Conservation (phyloP, 2,113 vertebrate genomes). For the Passer montanus region DNA sequence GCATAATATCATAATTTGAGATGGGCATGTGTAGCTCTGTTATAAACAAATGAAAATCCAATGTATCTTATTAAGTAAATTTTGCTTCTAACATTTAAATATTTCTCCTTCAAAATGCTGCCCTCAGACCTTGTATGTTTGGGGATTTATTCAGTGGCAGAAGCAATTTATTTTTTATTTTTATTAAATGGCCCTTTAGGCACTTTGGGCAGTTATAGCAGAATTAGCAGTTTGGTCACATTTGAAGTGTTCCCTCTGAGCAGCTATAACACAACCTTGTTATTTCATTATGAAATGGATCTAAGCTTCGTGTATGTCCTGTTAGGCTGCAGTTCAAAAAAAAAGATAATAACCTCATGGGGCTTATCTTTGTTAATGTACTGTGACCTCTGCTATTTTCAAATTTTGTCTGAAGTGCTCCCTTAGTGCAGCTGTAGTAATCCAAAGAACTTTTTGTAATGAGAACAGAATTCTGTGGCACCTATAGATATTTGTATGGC, state of each 20-base stretch:
- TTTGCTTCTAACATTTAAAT: constrained; percentile 22
- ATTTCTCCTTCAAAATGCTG: constrained; percentile 53
- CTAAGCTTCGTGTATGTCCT: constrained; percentile 15
- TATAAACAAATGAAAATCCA: constrained; percentile 11
- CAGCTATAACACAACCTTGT: constrained; percentile 56
- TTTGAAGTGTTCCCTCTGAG: constrained; percentile 48
- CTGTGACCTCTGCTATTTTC: constrained; percentile 45
- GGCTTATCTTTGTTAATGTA: constrained; percentile 37
- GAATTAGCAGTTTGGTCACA: constrained; percentile 67
- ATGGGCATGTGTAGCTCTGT: background rate
- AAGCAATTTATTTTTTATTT: constrained; percentile 63
- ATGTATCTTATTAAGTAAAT: constrained; percentile 10
- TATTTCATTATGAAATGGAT: constrained; percentile 62
- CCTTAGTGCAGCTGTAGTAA: background rate
- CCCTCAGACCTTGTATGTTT: constrained; percentile 33
- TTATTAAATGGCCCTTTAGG: constrained; percentile 59
- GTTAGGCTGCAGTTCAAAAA: constrained; percentile 1
- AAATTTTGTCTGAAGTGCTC: constrained; percentile 18
- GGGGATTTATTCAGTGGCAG: constrained; percentile 15
- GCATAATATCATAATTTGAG: background rate
- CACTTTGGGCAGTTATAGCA: constrained; percentile 40
- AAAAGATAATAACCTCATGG: background rate
- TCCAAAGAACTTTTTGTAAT: background rate
- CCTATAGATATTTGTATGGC: background rate
- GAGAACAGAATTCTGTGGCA: background rate